A percentile compares a stretch with the other conserved stretches of the same genome.
These are phyloP conservation scores for Eupithecia subfuscata DNA, from an alignment of 2,888 invertebrate genomes.

Conservation along the genomic window DNA sequence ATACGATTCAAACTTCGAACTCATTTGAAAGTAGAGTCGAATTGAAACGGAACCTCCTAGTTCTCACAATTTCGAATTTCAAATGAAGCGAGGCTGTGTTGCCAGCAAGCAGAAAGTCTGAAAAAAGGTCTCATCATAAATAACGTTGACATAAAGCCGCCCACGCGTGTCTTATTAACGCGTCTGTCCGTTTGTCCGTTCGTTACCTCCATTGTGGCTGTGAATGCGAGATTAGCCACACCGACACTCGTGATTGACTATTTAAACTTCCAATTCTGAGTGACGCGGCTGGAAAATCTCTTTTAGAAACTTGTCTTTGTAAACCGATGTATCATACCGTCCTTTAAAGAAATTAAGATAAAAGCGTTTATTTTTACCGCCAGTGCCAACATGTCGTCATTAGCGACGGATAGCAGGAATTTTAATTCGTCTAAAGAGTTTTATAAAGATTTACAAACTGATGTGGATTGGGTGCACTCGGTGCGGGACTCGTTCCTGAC, in stretches of 20 bases:
- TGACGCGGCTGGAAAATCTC: conserved; percentile 53
- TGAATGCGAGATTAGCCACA: conserved; percentile 82
- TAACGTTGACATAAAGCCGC: conserved; percentile 82
- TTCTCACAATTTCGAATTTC: conserved; percentile 35
- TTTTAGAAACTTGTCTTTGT: conserved; percentile 31
- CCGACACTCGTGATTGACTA: conserved; percentile 81
- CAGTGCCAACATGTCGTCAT: conserved; percentile 52
- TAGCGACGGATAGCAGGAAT: conserved; percentile 50
- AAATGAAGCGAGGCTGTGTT: conserved; percentile 47
- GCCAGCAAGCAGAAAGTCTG: conserved; percentile 63
- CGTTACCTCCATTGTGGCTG: conserved; percentile 81
- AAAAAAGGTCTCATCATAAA: conserved; percentile 77
- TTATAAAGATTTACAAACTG: conserved; percentile 67
- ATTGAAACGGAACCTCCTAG: conserved; percentile 15
- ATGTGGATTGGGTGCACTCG: conserved; percentile 56
- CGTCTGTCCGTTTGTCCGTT: conserved; percentile 80
- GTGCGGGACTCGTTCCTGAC: conserved; percentile 72
- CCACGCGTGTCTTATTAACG: conserved; percentile 82
- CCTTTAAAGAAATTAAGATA: conserved; percentile 32
- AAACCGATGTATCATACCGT: conserved; percentile 31
- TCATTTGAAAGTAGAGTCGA: conserved; percentile 22
- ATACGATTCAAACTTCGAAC: conserved; percentile 16
- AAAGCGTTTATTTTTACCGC: conserved; percentile 40
- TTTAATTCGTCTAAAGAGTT: conserved; percentile 63
- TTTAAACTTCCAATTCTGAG: conserved; percentile 76